Conservation (phyloP, 2,113 vertebrate genomes). For the Pyxicephalus adspersus region DNA sequence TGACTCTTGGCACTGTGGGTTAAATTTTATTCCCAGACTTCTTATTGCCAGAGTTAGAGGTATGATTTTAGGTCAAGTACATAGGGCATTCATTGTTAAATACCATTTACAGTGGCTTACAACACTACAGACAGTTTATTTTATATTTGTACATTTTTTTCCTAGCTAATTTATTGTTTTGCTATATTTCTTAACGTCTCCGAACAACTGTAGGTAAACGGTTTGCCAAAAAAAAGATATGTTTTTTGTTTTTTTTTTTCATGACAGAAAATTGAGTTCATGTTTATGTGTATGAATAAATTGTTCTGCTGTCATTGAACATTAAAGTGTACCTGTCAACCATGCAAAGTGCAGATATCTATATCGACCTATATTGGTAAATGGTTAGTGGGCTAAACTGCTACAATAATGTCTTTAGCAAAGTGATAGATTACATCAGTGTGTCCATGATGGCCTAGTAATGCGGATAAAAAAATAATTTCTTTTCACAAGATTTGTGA, state of each 20-base stretch:
- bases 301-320: neutral
- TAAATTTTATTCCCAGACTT: neutral
- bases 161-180: slow-evolving; percentile 38
- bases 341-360: too few relatives aligned
- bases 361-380: too few relatives aligned
- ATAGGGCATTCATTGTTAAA: slow-evolving; percentile 48
- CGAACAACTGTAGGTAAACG: slow-evolving; percentile 18
- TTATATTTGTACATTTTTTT: slow-evolving; percentile 33
- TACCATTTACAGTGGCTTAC: slow-evolving; percentile 24
- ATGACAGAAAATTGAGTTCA: neutral
- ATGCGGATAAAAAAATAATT: too few relatives aligned
- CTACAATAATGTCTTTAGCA: too few relatives aligned
- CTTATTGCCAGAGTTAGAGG: slow-evolving; percentile 5
- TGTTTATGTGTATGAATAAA: slow-evolving; percentile 11
- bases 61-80: slow-evolving; percentile 35
- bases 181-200: slow-evolving; percentile 39
- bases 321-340: neutral
- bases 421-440: too few relatives aligned
- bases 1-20: neutral
- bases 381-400: too few relatives aligned
- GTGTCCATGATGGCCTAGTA: too few relatives aligned
- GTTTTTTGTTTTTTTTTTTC: neutral
- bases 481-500: too few relatives aligned
- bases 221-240: slow-evolving; percentile 38
- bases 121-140: slow-evolving; percentile 10